A percentile compares a stretch with the other conserved stretches of the same genome.
These are phyloP conservation scores for Antheraea assamensis DNA, from an alignment of 2,888 invertebrate genomes.

Conservation along the genomic window DNA sequence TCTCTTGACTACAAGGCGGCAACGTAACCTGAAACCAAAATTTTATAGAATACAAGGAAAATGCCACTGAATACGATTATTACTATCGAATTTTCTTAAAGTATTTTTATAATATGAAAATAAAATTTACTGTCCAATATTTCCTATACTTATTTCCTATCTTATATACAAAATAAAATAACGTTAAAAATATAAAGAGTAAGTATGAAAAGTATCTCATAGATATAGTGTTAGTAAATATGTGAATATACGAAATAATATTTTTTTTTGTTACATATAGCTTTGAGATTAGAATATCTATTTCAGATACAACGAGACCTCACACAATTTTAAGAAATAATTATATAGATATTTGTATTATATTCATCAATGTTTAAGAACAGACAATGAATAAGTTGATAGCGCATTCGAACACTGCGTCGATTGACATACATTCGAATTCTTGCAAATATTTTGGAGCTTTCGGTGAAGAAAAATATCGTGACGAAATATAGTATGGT, in stretches of 20 bases:
- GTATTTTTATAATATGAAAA: neutral
- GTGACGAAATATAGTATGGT: too few relatives aligned
- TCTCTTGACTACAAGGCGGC: conserved; percentile 63
- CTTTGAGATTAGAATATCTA: neutral
- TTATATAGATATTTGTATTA: too few relatives aligned
- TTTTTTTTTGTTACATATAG: neutral
- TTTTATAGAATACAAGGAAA: conserved; percentile 39
- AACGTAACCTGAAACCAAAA: conserved; percentile 72
- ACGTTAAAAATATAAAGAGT: neutral
- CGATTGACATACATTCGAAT: too few relatives aligned
- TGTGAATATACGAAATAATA: neutral
- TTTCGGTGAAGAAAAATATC: too few relatives aligned
- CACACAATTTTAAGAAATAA: too few relatives aligned
- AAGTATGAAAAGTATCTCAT: neutral
- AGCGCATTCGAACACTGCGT: too few relatives aligned
- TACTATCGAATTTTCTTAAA: conserved; percentile 29
- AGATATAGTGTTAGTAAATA: neutral
- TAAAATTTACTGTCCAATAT: neutral
- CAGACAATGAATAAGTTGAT: too few relatives aligned
- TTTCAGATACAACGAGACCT: neutral
- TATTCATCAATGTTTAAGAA: too few relatives aligned
- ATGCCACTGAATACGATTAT: conserved; percentile 31
- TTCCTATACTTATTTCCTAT: neutral
- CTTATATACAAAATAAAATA: neutral
- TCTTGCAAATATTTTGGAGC: too few relatives aligned